Conservation (phyloP, 2,888 invertebrate species). For the Stratiomys singularior region DNA sequence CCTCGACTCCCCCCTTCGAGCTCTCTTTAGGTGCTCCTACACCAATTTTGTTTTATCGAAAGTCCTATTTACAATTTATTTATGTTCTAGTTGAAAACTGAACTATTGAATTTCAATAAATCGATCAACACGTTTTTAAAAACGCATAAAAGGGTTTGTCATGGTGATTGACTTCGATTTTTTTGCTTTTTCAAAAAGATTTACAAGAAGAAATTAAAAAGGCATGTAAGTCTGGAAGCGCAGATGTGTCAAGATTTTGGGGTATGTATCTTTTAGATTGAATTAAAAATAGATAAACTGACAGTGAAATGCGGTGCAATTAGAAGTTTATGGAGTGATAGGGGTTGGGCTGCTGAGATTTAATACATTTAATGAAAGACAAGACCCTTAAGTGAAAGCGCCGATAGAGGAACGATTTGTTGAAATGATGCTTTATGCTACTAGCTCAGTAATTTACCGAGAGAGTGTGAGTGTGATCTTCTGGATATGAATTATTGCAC, state of each 20-base stretch:
- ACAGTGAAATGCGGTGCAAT: conserved; percentile 12
- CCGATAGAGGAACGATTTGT: conserved; percentile 27
- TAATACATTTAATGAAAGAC: conserved; percentile 26
- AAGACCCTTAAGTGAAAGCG: conserved; percentile 36
- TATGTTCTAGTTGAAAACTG: conserved; percentile 1
- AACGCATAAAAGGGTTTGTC: conserved; percentile 32
- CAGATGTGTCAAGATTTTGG: not conserved
- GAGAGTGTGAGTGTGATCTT: too few relatives aligned
- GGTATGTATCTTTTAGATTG: too few relatives aligned
- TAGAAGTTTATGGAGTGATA: conserved; percentile 38
- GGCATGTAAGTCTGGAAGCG: not conserved
- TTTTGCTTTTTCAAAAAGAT: too few relatives aligned
- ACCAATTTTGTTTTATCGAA: not conserved
- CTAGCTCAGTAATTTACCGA: too few relatives aligned
- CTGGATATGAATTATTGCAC: too few relatives aligned
- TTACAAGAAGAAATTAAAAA: too few relatives aligned
- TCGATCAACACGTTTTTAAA: conserved; percentile 33
- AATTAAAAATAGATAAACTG: too few relatives aligned
- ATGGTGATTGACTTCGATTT: not conserved
- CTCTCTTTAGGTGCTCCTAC: not conserved
- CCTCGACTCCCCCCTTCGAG: too few relatives aligned
- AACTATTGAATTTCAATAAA: conserved; percentile 14
- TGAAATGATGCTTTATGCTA: too few relatives aligned
- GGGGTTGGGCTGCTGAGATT: not conserved
- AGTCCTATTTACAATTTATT: not conserved